phyloP scores from a whole-genome alignment of 2,888 invertebrate genomes.

The Tachina fera region DNA sequence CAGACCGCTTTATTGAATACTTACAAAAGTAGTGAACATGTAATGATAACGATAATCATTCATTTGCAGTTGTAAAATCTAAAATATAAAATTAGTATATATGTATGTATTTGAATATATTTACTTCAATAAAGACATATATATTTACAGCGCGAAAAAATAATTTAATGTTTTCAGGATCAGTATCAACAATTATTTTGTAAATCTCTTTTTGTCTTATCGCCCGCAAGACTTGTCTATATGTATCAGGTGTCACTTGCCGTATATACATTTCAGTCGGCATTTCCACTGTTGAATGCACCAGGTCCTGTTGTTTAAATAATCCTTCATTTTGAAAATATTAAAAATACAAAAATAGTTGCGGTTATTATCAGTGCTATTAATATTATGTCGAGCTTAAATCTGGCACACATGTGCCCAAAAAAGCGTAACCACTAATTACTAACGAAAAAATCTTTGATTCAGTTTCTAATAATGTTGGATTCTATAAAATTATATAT shows the following conservation, averaged over 20 bases:
- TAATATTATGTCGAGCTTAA: too few species aligned
- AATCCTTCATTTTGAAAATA: conserved; percentile 84
- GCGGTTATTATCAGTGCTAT: background rate
- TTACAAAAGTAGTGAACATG: conserved; percentile 97
- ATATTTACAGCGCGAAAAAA: conserved; percentile 93
- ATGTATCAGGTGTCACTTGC: conserved; percentile 88
- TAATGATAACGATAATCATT: conserved; percentile 97
- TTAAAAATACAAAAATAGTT: conserved; percentile 10
- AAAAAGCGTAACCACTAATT: too few species aligned
- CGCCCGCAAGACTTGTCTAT: conserved; percentile 86
- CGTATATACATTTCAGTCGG: conserved; percentile 90
- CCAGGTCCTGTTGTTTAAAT: conserved; percentile 92
- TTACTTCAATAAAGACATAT: too few species aligned
- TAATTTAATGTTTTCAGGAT: conserved; percentile 90
- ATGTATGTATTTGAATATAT: background rate
- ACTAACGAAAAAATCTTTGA: too few species aligned
- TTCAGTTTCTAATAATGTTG: too few species aligned
- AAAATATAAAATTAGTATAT: conserved; percentile 74
- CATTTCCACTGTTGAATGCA: conserved; percentile 85
- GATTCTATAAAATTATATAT: too few species aligned
- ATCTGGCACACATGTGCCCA: too few species aligned
- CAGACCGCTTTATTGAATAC: conserved; percentile 82
- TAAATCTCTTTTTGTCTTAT: conserved; percentile 93
- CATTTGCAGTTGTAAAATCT: conserved; percentile 98
- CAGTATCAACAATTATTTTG: conserved; percentile 94